Evolutionary conservation across 2,888 invertebrate genomes (phyloP), one percentile per base, ranked within the genome.

Genomic region (Epistrophe grossulariae): DNA sequence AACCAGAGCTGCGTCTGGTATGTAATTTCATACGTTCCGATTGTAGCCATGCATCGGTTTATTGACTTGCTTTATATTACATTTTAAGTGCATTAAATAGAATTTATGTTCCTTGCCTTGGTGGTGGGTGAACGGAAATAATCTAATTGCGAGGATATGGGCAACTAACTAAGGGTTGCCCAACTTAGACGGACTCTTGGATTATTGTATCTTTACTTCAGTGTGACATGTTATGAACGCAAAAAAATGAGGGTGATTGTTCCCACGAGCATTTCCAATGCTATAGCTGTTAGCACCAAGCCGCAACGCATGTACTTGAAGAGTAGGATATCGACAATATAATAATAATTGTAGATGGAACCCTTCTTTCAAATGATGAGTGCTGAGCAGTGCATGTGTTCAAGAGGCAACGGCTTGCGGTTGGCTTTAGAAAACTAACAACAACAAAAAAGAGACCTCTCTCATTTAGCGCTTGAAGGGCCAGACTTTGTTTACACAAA

Each of bases 101-200:
- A 55, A 70, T 70, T 70, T 84, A 60, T 62, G 50, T 71, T 74
- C 62, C 38, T 55, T 70, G 68, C 52, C 50, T 68, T 35, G 70
- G 13, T 31, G 70, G 60, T 78, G 52, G 78, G 35, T 40, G 55
- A 87, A 83, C 87, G 82, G 87, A 87, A 83, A 83, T 72, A 87
- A 79, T 79, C 76, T 79, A 87, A 87, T 87, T 79, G 87, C 79
- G 83, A 83, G 79, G 79, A 83, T 85, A 82, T 85, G 82, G 85
- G 84, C 81, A 57, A 78, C 84, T 80, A 48, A 78, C 85, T 82
- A 85, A 87, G 87, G 87, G 87, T 83, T 83, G 76, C 50, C 55
- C 64, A 60, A 50, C 79, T 71, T 73, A 35, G 52, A 62, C 35
- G 76, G 45, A 66, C 57, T 38, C 66, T 24, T 11, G 74, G 19